Evolutionary conservation across 2,888 invertebrate species (phyloP).

Genomic region (Camponotus fellah): DNA sequence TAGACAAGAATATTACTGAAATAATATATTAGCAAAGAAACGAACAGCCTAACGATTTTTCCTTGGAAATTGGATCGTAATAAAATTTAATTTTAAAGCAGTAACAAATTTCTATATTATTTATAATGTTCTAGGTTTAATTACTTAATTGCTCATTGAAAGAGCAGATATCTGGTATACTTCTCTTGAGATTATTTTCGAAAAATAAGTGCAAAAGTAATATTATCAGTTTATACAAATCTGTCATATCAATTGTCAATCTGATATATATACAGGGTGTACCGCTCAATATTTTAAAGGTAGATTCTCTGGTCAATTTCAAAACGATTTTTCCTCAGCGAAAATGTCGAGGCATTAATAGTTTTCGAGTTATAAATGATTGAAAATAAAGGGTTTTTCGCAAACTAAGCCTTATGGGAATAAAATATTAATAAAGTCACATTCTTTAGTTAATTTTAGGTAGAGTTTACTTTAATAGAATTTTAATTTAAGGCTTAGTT

Average conservation of each 20-base stretch:
- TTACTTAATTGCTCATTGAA: background rate
- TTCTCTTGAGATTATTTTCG: background rate
- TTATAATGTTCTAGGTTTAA: conserved; percentile 1
- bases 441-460: too few relatives aligned
- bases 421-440: too few relatives aligned
- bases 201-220: conserved; percentile 25
- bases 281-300: too few relatives aligned
- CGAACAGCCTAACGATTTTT: background rate
- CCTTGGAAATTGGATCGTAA: conserved; percentile 20
- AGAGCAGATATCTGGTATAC: conserved; percentile 1
- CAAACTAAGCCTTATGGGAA: too few relatives aligned
- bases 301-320: too few relatives aligned
- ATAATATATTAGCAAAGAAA: conserved; percentile 21
- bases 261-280: background rate
- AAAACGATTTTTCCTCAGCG: too few relatives aligned
- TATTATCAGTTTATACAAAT: background rate
- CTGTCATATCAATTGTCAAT: background rate
- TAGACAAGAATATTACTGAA: background rate
- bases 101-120: background rate
- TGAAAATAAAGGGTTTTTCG: too few relatives aligned
- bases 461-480: too few relatives aligned
- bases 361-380: too few relatives aligned
- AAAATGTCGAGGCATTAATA: too few relatives aligned
- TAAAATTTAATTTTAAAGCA: conserved; percentile 3
- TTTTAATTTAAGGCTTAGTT: too few relatives aligned